phyloP scores from a whole-genome alignment of 2,797 vertebrate species.

The Etheostoma nigrum region DNA sequence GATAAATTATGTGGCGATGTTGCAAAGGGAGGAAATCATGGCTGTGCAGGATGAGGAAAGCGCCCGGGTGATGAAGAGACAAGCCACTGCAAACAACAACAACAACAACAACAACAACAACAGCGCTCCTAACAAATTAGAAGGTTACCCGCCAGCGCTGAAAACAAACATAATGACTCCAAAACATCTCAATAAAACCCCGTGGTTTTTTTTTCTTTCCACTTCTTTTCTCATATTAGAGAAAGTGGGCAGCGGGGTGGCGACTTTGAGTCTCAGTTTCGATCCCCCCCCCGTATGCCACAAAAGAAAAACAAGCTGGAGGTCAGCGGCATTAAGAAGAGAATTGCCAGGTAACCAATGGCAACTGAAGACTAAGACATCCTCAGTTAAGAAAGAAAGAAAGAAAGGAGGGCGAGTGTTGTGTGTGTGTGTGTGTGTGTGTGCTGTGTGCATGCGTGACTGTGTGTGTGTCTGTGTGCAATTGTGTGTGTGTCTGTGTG shows the following conservation, averaged over 20 bases:
- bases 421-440: conserved; percentile 34
- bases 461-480: too few species aligned
- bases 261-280: conserved; percentile 33
- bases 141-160: conserved; percentile 20
- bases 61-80: conserved; percentile 56
- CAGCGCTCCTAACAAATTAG: conserved; percentile 52
- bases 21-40: conserved; percentile 68
- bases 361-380: conserved; percentile 80
- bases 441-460: conserved; percentile 12
- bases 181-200: conserved; percentile 19
- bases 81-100: conserved; percentile 53
- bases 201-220: not conserved
- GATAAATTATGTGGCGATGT: conserved; percentile 63
- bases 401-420: conserved; percentile 58
- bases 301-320: conserved; percentile 73
- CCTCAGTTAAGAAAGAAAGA: conserved; percentile 42
- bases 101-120: conserved; percentile 5
- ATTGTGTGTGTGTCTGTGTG: conserved; percentile 10
- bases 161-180: conserved; percentile 44
- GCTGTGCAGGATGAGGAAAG: conserved; percentile 54
- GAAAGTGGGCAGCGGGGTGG: conserved; percentile 23
- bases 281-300: conserved; percentile 43
- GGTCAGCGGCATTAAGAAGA: conserved; percentile 80
- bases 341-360: conserved; percentile 83
- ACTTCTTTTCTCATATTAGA: conserved; percentile 2